Base-by-base conservation (phyloP, 2,888 invertebrate species). In the Auanema freiburgensis region DNA sequence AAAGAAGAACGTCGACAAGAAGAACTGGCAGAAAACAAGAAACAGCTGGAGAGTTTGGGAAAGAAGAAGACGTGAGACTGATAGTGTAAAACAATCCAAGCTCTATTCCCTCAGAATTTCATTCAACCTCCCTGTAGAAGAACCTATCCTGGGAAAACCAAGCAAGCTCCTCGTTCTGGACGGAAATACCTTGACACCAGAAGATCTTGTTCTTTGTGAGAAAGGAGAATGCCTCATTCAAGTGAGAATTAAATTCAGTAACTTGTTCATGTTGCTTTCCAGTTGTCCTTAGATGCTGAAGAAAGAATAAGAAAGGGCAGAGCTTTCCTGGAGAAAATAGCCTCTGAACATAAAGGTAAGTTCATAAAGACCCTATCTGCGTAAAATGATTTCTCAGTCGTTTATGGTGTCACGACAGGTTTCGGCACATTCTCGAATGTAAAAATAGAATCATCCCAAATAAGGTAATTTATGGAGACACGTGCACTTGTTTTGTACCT, bases 371-470 rank as follows among this genome's bases (percentile, higher is more conserved):
- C 16, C 53, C 21, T 24, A 10, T 46, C 16, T 11, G 12, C 23
- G 2, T 33, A 33, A 33, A 3, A 33, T 4, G 18, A 12, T 12
- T 53, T 82, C 83, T 58, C 75, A 88, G 88, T 87, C 64, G 88
- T 86, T 67, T 88, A 88, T 78, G 88, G 89, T 4, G 87, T 89
- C 49, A 89, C 88, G 2, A 89, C 89, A 1, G 89, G 89, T n/a
- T 89, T 89, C 80, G 89, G 89, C 53, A 89, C 89, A 61, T 89
- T 89, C 83, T 88, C 89, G 0, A 84, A 86, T 24, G 88, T 87
- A 2, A 84, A 85, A 10, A 88, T 89, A 44, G 81, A 85, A n/a
- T 83, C 84, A 14, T 87, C 88, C 50, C 87, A 89, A 72, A 81
- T 89, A 2, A 84, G 85, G 88, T 88, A 85, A 53, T 56, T 50